These are phyloP conservation scores for Micrastur ruficollis DNA, from an alignment of 2,797 vertebrate genomes.

Conservation along the genomic window DNA sequence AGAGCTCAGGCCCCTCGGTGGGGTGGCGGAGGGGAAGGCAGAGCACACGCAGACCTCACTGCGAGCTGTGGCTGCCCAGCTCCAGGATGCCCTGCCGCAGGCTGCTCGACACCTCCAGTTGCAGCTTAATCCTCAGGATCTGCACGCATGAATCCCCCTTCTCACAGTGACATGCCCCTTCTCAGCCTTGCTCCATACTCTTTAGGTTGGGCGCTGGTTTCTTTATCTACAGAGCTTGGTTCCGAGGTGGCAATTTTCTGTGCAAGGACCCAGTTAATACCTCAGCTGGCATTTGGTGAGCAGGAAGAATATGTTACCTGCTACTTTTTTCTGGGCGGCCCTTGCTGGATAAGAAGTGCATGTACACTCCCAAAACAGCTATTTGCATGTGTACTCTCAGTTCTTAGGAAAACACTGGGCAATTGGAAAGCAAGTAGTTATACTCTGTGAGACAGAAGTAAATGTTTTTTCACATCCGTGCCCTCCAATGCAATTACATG, in stretches of 20 bases:
- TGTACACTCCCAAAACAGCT: not conserved
- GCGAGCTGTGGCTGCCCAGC: fast-evolving
- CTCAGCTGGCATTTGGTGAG: not conserved
- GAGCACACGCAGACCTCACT: not conserved
- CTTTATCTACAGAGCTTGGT: not conserved
- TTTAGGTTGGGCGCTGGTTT: not conserved
- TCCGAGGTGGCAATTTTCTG: not conserved
- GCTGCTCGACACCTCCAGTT: not conserved
- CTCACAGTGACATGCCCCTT: not conserved
- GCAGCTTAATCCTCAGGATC: not conserved
- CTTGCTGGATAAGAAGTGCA: not conserved
- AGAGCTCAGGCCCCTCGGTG: not conserved
- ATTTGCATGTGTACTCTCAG: not conserved
- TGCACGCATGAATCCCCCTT: not conserved
- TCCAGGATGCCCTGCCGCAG: not conserved
- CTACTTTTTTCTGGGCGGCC: not conserved
- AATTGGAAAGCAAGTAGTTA: not conserved
- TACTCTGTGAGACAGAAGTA: not conserved
- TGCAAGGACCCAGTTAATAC: not conserved
- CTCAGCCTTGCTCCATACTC: not conserved
- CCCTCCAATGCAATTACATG: not conserved
- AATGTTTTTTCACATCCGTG: not conserved
- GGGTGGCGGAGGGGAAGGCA: fast-evolving
- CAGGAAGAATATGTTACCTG: not conserved
- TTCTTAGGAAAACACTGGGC: not conserved